Base-by-base conservation (phyloP, 2,888 invertebrate genomes). In the Sipha maydis region DNA sequence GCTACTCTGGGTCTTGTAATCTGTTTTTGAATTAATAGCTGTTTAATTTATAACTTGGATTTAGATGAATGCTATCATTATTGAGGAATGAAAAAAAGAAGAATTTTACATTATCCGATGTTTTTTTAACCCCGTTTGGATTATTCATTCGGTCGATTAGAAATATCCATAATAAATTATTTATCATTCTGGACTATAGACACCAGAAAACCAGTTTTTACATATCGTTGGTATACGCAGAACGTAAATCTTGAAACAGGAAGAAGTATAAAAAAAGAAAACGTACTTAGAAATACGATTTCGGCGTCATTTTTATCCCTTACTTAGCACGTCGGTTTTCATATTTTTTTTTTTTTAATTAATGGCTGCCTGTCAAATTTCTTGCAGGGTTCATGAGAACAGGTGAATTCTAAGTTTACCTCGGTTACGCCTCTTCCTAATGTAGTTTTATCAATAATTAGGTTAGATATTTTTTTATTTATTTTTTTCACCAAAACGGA, bases 131-230 rank as follows among this genome's bases (percentile, higher is more conserved):
- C 80, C 88, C 48, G 56, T 56, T 82, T 73, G 38, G 88, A 75
- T 88, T 82, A 88, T 88, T 82, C 88, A 76, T 88, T 88, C 88
- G 88, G 88, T 88, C 88, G 88, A 88, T 88, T 88, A 88, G 88
- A 88, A 88, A 88, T 88, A 88, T 88, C 88, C 88, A 82, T 88
- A 82, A 88, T 88, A 88, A 88, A 88, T 88, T 88, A 88, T 88
- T 88, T 88, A 88, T 88, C 88, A 88, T 88, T 88, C 82, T 75
- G 88, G 75, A 82, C 75, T 80, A 56, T 86, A 34, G 28, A 48
- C 67, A 71, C 41, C 61, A 88, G 61, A 67, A 88, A 88, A 88
- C 88, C 82, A 76, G 88, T 88, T 88, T 79, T 17, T 41, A 19
- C 80, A 73, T 82, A 75, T 80, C 73, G 80, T 41, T 80, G 79